These are phyloP conservation scores for Epinephelus coioides DNA, from an alignment of 2,797 vertebrate genomes.

Conservation along the genomic window DNA sequence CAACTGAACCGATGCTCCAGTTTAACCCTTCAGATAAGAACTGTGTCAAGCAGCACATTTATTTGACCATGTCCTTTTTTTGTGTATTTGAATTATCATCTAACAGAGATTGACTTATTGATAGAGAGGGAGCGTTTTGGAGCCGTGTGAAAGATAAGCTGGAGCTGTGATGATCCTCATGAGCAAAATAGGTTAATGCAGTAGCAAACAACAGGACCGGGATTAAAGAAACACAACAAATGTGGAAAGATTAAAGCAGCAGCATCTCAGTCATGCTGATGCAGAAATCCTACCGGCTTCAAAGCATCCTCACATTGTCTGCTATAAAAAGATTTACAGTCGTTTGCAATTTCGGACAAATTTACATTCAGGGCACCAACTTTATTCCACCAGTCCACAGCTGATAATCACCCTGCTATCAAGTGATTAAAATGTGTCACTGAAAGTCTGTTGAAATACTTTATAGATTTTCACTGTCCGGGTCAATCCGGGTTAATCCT, in stretches of 20 bases:
- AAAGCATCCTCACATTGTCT: constrained; percentile 55
- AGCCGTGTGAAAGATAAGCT: constrained; percentile 50
- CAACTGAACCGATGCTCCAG: constrained; percentile 27
- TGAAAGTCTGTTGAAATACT: constrained; percentile 16
- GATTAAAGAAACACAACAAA: constrained; percentile 63
- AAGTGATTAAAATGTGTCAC: constrained; percentile 21
- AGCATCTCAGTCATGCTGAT: constrained; percentile 62
- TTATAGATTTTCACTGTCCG: constrained; percentile 21
- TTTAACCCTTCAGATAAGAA: constrained; percentile 62
- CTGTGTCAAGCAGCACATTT: constrained; percentile 37
- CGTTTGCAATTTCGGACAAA: constrained; percentile 58
- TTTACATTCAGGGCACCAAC: constrained; percentile 68
- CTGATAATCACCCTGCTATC: constrained; percentile 44
- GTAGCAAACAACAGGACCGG: constrained; percentile 51
- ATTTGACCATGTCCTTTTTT: constrained; percentile 33
- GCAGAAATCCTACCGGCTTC: constrained; percentile 62
- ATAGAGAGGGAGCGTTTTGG: constrained; percentile 21
- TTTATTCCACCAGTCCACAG: constrained; percentile 24
- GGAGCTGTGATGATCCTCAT: constrained; percentile 47
- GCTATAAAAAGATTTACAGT: constrained; percentile 67
- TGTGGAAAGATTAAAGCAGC: constrained; percentile 68
- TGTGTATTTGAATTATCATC: constrained; percentile 37
- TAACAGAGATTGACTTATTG: constrained; percentile 35
- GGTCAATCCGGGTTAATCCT: constrained; percentile 39
- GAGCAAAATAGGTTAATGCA: constrained; percentile 73